A percentile compares a stretch with the other conserved stretches of the same genome.
These are phyloP conservation scores for Tauraco erythrolophus DNA, from an alignment of 2,113 vertebrate genomes.

Conservation along the genomic window DNA sequence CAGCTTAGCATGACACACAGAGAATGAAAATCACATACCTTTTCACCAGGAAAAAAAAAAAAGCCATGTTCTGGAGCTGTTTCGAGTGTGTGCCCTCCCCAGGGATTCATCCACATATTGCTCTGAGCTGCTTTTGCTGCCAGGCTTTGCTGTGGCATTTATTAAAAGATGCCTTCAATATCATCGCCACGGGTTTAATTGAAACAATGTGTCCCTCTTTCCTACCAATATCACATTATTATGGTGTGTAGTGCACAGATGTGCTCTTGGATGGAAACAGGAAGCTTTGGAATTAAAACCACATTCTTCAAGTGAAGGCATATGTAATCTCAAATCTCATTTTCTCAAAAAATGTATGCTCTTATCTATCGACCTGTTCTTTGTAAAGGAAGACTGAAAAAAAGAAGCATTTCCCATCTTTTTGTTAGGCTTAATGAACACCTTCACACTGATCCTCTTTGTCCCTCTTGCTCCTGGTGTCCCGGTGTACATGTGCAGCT, in stretches of 20 bases:
- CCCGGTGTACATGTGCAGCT: accelerated
- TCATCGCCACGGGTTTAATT: neutral
- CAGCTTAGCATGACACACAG: neutral
- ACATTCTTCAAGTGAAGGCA: neutral
- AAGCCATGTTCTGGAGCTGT: neutral
- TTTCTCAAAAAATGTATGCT: neutral
- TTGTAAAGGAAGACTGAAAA: neutral
- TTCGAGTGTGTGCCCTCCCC: neutral
- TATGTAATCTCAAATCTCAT: neutral
- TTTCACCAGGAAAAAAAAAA: neutral
- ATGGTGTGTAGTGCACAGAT: accelerated
- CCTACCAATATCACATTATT: neutral
- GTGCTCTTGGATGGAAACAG: neutral
- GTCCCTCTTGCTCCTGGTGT: neutral
- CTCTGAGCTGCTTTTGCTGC: neutral
- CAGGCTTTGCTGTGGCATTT: slow-evolving; percentile 35
- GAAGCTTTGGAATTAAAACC: neutral
- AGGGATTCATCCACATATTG: neutral
- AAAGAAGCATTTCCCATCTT: neutral
- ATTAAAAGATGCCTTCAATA: slow-evolving; percentile 12
- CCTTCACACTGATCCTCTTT: neutral
- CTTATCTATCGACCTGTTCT: neutral
- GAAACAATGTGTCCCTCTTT: neutral
- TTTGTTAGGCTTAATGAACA: neutral
- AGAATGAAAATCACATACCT: slow-evolving; percentile 37